Conservation (phyloP, 2,113 vertebrate genomes). For the Indicator indicator region DNA sequence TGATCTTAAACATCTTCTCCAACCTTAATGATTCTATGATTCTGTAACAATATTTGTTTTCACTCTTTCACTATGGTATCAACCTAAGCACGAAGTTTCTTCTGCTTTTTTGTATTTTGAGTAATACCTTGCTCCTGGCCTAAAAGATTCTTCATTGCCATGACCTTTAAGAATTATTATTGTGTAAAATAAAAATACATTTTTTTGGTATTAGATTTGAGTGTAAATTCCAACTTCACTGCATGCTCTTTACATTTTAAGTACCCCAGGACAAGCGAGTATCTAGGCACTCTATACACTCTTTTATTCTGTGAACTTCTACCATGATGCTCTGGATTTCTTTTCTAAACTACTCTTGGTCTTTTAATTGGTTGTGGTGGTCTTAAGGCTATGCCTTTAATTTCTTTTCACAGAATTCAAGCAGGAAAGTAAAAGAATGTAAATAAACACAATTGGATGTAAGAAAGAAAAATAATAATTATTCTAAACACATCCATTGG, state of each 20-base stretch:
- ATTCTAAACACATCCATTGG: no score
- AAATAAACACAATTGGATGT: no score
- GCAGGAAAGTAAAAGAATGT: no score
- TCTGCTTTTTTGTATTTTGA: neutral
- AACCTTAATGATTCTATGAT: no score
- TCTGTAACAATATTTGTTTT: neutral
- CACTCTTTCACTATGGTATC: neutral
- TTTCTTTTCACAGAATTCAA: no score
- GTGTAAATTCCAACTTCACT: neutral
- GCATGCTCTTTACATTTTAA: neutral
- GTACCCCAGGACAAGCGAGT: neutral
- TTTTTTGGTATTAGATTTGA: neutral
- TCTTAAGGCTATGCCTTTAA: no score
- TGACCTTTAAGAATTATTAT: neutral
- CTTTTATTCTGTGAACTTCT: neutral
- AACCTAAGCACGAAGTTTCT: neutral
- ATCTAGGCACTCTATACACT: neutral
- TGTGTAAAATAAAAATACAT: neutral
- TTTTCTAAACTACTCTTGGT: neutral
- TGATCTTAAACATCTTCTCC: no score
- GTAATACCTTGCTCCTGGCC: neutral
- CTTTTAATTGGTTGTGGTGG: neutral
- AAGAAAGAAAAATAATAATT: no score
- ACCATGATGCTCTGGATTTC: neutral
- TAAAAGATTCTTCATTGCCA: neutral